Base-by-base conservation (phyloP, 1,140 invertebrate genomes). In the Drosophila lacertosa region DNA sequence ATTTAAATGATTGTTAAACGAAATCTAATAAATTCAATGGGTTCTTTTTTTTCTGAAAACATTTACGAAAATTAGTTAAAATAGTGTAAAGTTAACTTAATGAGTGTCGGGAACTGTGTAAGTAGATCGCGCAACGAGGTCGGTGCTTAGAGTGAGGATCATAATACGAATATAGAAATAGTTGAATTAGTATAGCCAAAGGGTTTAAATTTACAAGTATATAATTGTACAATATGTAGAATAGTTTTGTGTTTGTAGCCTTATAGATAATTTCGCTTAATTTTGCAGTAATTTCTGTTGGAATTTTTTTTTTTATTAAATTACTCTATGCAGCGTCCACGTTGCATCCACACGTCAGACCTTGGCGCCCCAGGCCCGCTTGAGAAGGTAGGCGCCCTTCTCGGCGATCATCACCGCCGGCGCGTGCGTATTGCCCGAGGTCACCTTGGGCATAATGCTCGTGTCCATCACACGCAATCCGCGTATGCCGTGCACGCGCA, bases 381-480 rank as follows among this genome's bases (percentile, higher is more conserved):
- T 94, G 37, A 95, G 93, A 74, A 94, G 91, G 67, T 94, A 94
- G n/a, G 93, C 90, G 26, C 93, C 94, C 80, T 94, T 94, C 81
- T 94, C 94, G 2, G 93, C 94, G 44, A 95, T 94, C 94, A 94
- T 94, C 9, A 94, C 92, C 5, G 93, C 93, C 2, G 94, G 93
- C 2, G 94, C 93, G 77, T 94, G 93, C 3, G 94, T 94, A 73
- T 95, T 94, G 10, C 94, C 93, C 0, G 93, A 93, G 4, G 94
- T 93, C 2, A 95, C 93, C 51, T 93, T 92, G 5, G 94, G 94
- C 91, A 94, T 94, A n/a, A 94, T 93, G 15, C 94, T 94, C 2
- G 93, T 94, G 78, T 94, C 94, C 15, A 93, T 94, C 5, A 95
- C 92, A 22, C 94, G 90, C 16, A 95, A 81, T 13, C 93, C 92